Percentiles rank a stretch among this genome's conserved stretches.
Evolutionary conservation across 2,113 vertebrate species (phyloP).

Genomic region (Phrynosoma blainvillii): DNA sequence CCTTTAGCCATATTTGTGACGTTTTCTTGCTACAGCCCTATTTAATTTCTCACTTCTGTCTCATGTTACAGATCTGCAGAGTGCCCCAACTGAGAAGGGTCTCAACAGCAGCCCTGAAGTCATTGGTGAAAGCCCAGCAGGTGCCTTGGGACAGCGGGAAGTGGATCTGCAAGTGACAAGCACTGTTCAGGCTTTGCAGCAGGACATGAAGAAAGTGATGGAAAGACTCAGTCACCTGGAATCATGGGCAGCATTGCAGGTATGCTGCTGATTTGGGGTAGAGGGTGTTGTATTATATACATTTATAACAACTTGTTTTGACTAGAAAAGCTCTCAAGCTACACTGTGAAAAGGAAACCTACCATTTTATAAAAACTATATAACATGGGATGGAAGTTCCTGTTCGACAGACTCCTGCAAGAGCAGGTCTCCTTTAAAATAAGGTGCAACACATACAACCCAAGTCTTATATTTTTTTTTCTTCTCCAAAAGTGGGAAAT

Average conservation of each 20-base stretch:
- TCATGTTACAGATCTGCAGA: constrained; percentile 18
- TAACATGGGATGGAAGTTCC: background rate
- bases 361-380: background rate
- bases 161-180: constrained; percentile 80
- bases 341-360: background rate
- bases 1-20: background rate
- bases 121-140: accelerated
- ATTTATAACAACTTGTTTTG: background rate
- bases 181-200: constrained; percentile 83
- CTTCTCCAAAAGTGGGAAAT: too few species aligned
- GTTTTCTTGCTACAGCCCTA: background rate
- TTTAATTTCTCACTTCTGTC: background rate
- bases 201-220: constrained; percentile 85
- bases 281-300: background rate
- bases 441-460: too few species aligned
- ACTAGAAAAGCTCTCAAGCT: background rate
- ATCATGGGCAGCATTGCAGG: constrained; percentile 72
- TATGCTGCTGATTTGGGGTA: constrained; percentile 15
- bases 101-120: accelerated
- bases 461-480: too few species aligned
- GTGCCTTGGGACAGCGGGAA: constrained; percentile 36
- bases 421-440: too few species aligned
- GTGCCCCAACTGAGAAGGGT: accelerated
- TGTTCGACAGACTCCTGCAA: background rate
- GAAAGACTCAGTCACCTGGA: constrained; percentile 86